Evolutionary conservation across 2,113 vertebrate genomes (phyloP), one percentile per base, ranked within the genome.

Genomic region (Apodemus sylvaticus): DNA sequence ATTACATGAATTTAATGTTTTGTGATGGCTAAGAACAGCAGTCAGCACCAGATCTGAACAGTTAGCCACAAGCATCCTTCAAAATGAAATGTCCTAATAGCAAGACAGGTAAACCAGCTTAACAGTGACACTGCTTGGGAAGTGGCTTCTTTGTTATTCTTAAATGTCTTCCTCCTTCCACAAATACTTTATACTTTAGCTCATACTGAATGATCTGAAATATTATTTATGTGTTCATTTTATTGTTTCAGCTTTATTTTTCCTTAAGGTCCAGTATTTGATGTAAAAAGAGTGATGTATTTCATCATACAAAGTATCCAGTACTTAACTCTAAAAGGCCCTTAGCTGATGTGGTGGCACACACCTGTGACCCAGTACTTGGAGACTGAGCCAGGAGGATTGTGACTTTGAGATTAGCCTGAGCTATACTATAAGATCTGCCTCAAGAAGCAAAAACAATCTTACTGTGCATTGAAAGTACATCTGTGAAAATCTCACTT

Each of bases 11-110:
- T 98, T 98, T 98, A 98, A 98, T 98, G 96, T 99, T 98, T 98
- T 98, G 98, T 98, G 98, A 98, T 98, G 98, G 99, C 98, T 98
- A 98, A 99, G 98, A 99, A 98, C 98, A 99, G 98, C 98, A 98
- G 98, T 99, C 99, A 99, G 99, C 99, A 99, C 99, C 98, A 99
- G 98, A 99, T 98, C 98, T 98, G 97, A 98, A 99, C 98, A 98
- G 98, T 98, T 98, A 98, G 98, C 98, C 98, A 99, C 98, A 99
- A 98, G 98, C 98, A 98, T 99, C 98, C 97, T 98, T 98, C 97
- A 77, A 98, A 98, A 99, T 98, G 98, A 98, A 98, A 98, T 98
- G 98, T 98, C 97, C 77, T 98, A 98, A 98, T 98, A 99, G 98
- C 98, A 98, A 99, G 98, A 99, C 98, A 98, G 97, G 98, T 98